Evolutionary conservation across 2,888 invertebrate species (phyloP).

Genomic region (Rhodophaea formosa): DNA sequence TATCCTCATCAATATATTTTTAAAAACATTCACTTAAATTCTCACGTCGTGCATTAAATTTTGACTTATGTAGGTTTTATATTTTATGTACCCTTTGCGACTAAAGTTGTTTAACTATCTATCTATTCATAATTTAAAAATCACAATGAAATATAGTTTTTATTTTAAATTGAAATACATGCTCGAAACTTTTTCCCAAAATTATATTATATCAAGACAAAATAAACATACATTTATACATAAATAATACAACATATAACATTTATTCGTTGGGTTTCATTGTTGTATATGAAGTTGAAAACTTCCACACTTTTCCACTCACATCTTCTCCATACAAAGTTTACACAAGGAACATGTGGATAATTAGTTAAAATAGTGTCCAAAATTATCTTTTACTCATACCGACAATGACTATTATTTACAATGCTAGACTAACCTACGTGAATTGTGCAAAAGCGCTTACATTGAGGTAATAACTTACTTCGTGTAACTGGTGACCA

Average conservation of each 20-base stretch:
- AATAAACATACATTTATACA: constrained; percentile 6
- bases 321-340: constrained; percentile 30
- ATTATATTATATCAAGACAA: neutral
- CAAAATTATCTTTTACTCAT: constrained; percentile 18
- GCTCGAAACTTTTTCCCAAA: neutral
- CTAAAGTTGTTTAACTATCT: no score
- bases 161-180: neutral
- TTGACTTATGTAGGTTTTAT: no score
- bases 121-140: neutral
- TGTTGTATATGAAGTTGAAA: constrained; percentile 21
- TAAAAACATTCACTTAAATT: no score
- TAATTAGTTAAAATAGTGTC: constrained; percentile 32
- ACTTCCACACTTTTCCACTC: constrained; percentile 16
- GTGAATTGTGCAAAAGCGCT: constrained; percentile 79
- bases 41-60: no score
- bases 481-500: constrained; percentile 77
- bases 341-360: constrained; percentile 49
- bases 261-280: constrained; percentile 23
- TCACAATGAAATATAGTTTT: neutral
- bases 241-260: constrained; percentile 10
- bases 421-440: constrained; percentile 53
- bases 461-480: constrained; percentile 79
- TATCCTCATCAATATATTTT: no score
- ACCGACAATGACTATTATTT: constrained; percentile 52
- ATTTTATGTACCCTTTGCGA: no score